Percentiles rank a stretch among this genome's conserved stretches.
Evolutionary conservation across 2,888 invertebrate genomes (phyloP).

Genomic region (Notodonta dromedarius): DNA sequence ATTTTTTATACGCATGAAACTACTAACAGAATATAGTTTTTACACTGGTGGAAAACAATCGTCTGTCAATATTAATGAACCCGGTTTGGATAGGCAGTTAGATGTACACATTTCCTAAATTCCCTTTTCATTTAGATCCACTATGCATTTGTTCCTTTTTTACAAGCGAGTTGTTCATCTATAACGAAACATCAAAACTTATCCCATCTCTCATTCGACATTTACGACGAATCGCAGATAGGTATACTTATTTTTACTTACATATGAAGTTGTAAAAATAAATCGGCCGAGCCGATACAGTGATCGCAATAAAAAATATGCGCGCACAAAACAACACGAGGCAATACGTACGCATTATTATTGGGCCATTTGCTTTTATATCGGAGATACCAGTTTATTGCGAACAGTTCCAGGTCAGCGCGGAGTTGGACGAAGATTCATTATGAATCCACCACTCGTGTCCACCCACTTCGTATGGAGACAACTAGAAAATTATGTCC

Average conservation of each 20-base stretch:
- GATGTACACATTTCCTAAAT: no score
- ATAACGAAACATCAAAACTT: background rate
- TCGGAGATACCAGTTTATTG: constrained; percentile 36
- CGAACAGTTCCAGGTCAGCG: background rate
- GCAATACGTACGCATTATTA: constrained; percentile 66
- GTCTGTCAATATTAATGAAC: no score
- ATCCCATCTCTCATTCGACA: background rate
- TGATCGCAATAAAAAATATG: constrained; percentile 50
- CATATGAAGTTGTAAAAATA: constrained; percentile 46
- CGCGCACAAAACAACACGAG: constrained; percentile 62
- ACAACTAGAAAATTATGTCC: background rate
- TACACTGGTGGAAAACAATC: no score
- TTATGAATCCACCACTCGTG: background rate
- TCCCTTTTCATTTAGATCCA: background rate
- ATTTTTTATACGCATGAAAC: no score
- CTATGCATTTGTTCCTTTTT: background rate
- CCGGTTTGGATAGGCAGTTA: no score
- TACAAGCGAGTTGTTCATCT: background rate
- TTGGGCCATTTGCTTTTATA: constrained; percentile 75
- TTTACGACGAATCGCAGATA: background rate
- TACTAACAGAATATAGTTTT: no score
- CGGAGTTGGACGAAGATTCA: background rate
- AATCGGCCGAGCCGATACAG: constrained; percentile 51
- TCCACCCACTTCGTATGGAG: no score
- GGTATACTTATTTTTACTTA: background rate